phyloP scores from a whole-genome alignment of 2,888 invertebrate species.

The Agrilus mali region DNA sequence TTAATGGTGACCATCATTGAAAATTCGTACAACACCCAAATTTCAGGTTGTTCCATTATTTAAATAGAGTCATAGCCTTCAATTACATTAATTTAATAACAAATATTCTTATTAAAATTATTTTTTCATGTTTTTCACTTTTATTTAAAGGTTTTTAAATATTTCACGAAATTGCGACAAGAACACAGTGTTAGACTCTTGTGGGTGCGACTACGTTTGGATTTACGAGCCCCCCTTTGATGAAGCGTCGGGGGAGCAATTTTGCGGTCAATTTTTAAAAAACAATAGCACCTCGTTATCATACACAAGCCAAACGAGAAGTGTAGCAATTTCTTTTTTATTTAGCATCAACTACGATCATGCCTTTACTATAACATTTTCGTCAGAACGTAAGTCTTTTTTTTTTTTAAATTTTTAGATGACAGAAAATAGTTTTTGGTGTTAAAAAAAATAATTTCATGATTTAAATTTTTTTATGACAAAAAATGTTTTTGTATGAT shows the following conservation, averaged over 20 bases:
- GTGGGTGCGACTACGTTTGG: conserved; percentile 49
- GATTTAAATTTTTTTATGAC: no score
- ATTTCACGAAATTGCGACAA: conserved; percentile 25
- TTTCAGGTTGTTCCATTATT: conserved; percentile 6
- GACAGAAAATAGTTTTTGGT: no score
- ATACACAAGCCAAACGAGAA: conserved; percentile 48
- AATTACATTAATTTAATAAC: background rate
- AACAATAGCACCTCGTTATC: conserved; percentile 27
- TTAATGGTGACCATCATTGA: no score
- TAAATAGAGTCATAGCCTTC: background rate
- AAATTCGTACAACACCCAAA: no score
- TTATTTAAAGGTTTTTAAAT: conserved; percentile 24
- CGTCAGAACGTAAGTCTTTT: conserved; percentile 44
- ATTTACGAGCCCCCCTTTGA: conserved; percentile 53
- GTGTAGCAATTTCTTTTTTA: conserved; percentile 44
- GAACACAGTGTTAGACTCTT: conserved; percentile 20
- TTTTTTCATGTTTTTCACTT: background rate
- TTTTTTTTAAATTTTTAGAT: conserved; percentile 1
- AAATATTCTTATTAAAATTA: no score
- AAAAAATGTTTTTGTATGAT: no score
- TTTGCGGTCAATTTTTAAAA: conserved; percentile 37
- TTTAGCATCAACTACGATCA: conserved; percentile 45
- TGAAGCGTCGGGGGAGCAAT: conserved; percentile 44
- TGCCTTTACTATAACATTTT: conserved; percentile 51
- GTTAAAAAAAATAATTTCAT: no score